Conservation (phyloP, 2,888 invertebrate genomes). For the Chironomus tentans region DNA sequence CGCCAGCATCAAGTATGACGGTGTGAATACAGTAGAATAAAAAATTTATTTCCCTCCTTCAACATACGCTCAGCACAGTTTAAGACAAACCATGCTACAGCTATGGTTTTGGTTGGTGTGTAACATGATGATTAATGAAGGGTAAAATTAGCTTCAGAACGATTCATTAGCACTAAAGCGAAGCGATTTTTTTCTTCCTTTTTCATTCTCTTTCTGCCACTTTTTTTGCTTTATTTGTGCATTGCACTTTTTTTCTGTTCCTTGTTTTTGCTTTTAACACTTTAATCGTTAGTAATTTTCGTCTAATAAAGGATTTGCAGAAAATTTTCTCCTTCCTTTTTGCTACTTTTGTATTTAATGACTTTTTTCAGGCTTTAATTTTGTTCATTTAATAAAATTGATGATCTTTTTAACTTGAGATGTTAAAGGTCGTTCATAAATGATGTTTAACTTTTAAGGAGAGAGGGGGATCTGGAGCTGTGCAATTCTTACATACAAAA, state of each 20-base stretch:
- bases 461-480: too few relatives aligned
- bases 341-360: too few relatives aligned
- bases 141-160: conserved; percentile 25
- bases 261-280: background rate
- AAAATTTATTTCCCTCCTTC: background rate
- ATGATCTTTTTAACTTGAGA: too few relatives aligned
- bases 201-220: background rate
- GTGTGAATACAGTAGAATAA: background rate
- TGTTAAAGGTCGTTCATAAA: too few relatives aligned
- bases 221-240: background rate
- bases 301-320: background rate
- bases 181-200: background rate
- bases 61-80: background rate
- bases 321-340: too few relatives aligned
- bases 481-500: too few relatives aligned
- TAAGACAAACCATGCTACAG: background rate
- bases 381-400: too few relatives aligned
- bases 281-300: background rate
- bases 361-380: too few relatives aligned
- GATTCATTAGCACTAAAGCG: conserved; percentile 20
- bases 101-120: background rate
- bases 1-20: conserved; percentile 17
- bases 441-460: too few relatives aligned
- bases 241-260: background rate
- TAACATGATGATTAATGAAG: conserved; percentile 24